Conservation (phyloP, 2,797 vertebrate genomes). For the Pitangus sulphuratus region DNA sequence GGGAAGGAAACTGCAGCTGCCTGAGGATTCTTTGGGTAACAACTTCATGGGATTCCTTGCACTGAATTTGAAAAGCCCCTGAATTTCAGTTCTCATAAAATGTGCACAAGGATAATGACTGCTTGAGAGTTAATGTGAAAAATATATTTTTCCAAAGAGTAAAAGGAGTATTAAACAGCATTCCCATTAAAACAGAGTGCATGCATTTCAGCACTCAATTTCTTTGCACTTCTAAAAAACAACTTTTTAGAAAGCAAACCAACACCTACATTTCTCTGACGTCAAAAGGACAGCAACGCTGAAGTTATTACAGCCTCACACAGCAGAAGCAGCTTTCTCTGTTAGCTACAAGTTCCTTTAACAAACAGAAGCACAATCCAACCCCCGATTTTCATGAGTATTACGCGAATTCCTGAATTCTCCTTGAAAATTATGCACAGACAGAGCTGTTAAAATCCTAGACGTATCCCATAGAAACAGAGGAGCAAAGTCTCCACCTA, state of each 20-base stretch:
- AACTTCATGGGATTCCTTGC: not conserved
- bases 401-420: not conserved
- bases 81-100: not conserved
- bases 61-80: not conserved
- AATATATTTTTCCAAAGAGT: rapidly evolving
- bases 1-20: not conserved
- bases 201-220: not conserved
- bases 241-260: not conserved
- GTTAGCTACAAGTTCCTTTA: not conserved
- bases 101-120: rapidly evolving
- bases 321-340: not conserved
- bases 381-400: not conserved
- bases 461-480: conserved; percentile 54
- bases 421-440: not conserved
- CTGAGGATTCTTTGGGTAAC: not conserved
- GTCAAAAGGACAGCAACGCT: not conserved
- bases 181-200: not conserved
- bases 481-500: conserved; percentile 31
- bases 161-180: not conserved
- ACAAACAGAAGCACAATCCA: not conserved
- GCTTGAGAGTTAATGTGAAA: rapidly evolving
- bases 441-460: not conserved
- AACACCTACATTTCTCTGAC: not conserved
- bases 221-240: rapidly evolving
- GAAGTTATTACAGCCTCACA: not conserved